phyloP scores from a whole-genome alignment of 2,888 invertebrate genomes.

The Protophormia terraenovae region DNA sequence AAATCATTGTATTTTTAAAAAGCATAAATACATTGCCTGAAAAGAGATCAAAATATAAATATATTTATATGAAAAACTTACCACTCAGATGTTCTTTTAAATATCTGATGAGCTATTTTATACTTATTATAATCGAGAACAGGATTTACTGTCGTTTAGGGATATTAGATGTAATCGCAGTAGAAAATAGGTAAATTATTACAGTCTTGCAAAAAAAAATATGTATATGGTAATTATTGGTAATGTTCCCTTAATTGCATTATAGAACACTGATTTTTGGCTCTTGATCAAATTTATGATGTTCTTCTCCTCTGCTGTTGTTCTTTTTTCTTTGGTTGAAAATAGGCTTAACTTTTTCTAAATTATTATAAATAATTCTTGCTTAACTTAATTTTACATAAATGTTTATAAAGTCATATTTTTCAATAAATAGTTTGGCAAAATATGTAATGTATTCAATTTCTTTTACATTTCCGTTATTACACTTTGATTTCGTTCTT shows the following conservation, averaged over 20 bases:
- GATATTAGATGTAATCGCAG: background rate
- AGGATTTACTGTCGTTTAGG: background rate
- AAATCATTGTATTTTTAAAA: too few relatives aligned
- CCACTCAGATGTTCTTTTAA: background rate
- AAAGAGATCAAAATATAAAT: background rate
- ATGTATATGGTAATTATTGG: constrained; percentile 50
- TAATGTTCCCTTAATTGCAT: constrained; percentile 15
- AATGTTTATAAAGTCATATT: too few relatives aligned
- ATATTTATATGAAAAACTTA: constrained; percentile 18
- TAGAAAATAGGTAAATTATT: constrained; percentile 1
- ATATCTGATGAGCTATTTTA: background rate
- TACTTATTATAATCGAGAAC: background rate
- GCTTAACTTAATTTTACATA: background rate
- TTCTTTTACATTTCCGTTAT: too few relatives aligned
- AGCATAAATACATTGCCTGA: too few relatives aligned
- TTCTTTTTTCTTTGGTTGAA: background rate
- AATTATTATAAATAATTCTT: background rate
- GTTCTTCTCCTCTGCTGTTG: background rate
- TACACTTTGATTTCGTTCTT: too few relatives aligned
- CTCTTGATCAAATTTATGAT: background rate
- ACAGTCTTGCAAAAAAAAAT: constrained; percentile 65
- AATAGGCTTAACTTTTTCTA: background rate
- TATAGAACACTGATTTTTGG: constrained; percentile 11
- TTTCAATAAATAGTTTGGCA: too few relatives aligned
- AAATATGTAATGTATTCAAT: too few relatives aligned